A percentile compares a stretch with the other conserved stretches of the same genome.
phyloP scores from a whole-genome alignment of 2,113 vertebrate species.

The Prinia subflava region DNA sequence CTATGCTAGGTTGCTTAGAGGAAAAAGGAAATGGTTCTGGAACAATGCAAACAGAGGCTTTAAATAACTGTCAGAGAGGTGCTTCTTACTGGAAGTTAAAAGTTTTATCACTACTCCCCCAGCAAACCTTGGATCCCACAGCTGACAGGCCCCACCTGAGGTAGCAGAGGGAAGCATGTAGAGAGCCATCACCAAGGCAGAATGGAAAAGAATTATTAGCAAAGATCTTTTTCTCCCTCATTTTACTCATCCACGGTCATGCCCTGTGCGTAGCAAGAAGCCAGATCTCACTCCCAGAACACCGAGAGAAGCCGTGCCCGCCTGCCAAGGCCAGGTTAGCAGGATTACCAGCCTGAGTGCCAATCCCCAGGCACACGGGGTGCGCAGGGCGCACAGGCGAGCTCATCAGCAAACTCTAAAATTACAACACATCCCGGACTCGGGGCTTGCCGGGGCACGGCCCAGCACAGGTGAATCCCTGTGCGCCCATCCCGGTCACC shows the following conservation, averaged over 20 bases:
- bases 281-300: not conserved
- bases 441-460: not conserved
- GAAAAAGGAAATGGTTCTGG: conserved; percentile 34
- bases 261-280: fast-evolving
- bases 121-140: not conserved
- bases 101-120: not conserved
- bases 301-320: not conserved
- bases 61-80: conserved; percentile 7
- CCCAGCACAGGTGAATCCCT: not conserved
- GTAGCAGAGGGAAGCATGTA: fast-evolving
- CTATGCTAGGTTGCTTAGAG: not conserved
- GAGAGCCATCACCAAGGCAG: not conserved
- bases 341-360: not conserved
- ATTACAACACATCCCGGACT: not conserved
- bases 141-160: not conserved
- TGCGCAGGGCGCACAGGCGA: not conserved
- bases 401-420: not conserved
- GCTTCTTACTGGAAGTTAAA: not conserved
- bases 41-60: conserved; percentile 8
- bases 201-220: not conserved
- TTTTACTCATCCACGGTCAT: not conserved
- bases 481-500: fast-evolving
- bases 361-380: not conserved
- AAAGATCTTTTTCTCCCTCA: not conserved
- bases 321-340: not conserved